Conservation (phyloP, 2,888 invertebrate species). For the Harpalus rubripes region DNA sequence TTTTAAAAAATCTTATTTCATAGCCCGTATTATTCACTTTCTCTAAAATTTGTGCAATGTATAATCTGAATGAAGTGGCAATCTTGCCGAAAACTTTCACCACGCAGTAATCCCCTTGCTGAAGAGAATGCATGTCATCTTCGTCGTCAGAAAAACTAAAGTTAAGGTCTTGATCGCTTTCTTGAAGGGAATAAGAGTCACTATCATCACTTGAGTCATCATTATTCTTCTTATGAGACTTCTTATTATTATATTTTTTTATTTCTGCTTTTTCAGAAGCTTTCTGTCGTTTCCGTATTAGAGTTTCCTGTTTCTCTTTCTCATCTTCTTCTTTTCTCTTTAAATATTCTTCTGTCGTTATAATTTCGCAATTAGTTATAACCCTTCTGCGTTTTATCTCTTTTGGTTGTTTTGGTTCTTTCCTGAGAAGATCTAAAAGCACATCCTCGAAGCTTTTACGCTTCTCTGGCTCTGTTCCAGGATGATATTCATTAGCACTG, state of each 20-base stretch:
- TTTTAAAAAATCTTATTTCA: conserved; percentile 50
- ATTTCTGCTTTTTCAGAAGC: conserved; percentile 20
- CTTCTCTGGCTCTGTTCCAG: conserved; percentile 22
- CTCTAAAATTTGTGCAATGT: conserved; percentile 39
- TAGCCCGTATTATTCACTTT: conserved; percentile 59
- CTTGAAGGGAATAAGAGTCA: conserved; percentile 49
- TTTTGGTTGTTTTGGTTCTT: conserved; percentile 44
- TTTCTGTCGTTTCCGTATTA: conserved; percentile 31
- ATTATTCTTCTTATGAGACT: conserved; percentile 22
- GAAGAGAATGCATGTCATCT: conserved; percentile 14
- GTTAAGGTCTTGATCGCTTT: conserved; percentile 45
- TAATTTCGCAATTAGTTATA: conserved; percentile 55
- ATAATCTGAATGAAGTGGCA: conserved; percentile 41
- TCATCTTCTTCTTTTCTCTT: conserved; percentile 44
- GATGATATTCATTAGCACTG: conserved; percentile 50
- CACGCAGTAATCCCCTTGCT: conserved; percentile 41
- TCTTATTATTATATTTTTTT: conserved; percentile 14
- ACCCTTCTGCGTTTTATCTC: conserved; percentile 53
- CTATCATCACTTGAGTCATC: conserved; percentile 45
- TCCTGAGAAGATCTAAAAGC: conserved; percentile 45
- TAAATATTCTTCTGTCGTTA: conserved; percentile 56
- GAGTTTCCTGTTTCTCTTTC: conserved; percentile 26
- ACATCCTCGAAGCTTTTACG: conserved; percentile 58
- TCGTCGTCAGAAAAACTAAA: conserved; percentile 39
- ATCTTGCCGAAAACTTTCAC: conserved; percentile 45